Percentiles rank a stretch among this genome's conserved stretches.
Conservation (phyloP, 2,797 vertebrate species). For the Diglossa cyanea region DNA sequence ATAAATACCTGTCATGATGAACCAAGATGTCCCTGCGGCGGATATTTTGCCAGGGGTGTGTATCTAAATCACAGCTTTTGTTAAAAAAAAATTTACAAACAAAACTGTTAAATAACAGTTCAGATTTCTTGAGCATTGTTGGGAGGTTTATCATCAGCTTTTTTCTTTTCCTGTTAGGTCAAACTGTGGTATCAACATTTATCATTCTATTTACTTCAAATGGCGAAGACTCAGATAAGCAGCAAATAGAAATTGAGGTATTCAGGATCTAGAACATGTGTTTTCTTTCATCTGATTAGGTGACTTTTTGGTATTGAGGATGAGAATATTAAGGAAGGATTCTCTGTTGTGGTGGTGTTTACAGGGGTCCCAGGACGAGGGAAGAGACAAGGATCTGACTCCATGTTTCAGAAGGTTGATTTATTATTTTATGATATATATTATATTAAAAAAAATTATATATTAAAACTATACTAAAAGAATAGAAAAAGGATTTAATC, state of each 20-base stretch:
- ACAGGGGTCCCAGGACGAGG: no score
- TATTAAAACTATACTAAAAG: no score
- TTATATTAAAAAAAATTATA: no score
- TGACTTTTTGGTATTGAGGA: not conserved
- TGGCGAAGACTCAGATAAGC: not conserved
- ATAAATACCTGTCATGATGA: not conserved
- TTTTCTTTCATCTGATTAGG: not conserved
- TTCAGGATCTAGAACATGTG: not conserved
- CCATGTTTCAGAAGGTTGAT: no score
- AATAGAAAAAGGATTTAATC: no score
- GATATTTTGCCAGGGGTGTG: fast-evolving
- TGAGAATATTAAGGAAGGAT: not conserved
- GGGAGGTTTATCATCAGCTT: not conserved
- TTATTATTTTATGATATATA: no score
- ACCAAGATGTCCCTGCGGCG: not conserved
- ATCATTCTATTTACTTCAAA: not conserved
- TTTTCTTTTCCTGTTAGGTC: not conserved
- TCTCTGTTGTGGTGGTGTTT: no score
- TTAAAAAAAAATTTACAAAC: not conserved
- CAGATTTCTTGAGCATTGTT: not conserved
- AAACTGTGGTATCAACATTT: not conserved
- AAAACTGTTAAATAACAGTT: not conserved
- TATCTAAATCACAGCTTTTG: not conserved
- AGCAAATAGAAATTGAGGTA: not conserved
- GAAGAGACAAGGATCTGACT: no score